Percentiles rank a stretch among this genome's conserved stretches.
Conservation (phyloP, 2,888 invertebrate genomes). For the Drosophila infuscata region DNA sequence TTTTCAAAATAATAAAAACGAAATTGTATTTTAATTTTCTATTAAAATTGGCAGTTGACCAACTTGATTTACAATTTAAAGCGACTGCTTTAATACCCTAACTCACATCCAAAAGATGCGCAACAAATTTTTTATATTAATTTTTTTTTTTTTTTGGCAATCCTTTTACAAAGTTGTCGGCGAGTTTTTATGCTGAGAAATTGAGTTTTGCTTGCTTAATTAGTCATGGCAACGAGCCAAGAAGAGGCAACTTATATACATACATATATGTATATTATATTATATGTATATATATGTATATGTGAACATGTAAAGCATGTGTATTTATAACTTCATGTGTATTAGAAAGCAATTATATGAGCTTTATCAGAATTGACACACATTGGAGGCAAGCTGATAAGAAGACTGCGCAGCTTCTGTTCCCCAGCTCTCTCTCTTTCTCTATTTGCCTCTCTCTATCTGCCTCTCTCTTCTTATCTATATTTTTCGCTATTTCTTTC, state of each 20-base stretch:
- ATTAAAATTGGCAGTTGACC: background rate
- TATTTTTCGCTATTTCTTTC: background rate
- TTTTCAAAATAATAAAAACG: rapidly evolving
- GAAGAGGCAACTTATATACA: conserved; percentile 22
- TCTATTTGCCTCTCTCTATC: background rate
- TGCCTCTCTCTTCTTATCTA: background rate
- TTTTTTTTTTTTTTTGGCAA: conserved; percentile 37
- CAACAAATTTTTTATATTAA: conserved; percentile 27
- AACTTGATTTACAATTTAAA: background rate
- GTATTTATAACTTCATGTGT: background rate
- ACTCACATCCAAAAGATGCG: conserved; percentile 28
- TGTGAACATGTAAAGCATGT: background rate
- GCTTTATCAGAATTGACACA: conserved; percentile 71
- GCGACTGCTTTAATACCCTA: conserved; percentile 13
- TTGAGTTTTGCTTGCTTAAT: conserved; percentile 70
- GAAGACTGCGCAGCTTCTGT: conserved; percentile 47
- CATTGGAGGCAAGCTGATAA: conserved; percentile 55
- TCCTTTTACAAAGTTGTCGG: conserved; percentile 76
- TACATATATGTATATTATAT: conserved; percentile 1
- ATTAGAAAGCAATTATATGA: conserved; percentile 22
- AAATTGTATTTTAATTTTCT: background rate
- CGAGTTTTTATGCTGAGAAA: conserved; percentile 71
- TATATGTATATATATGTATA: background rate
- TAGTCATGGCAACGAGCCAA: conserved; percentile 63
- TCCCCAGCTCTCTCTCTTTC: background rate